Evolutionary conservation across 92 coral and sea anemone genomes (phyloP), one percentile per base, ranked within the genome.

Genomic region (Epizoanthus illoricatus): DNA sequence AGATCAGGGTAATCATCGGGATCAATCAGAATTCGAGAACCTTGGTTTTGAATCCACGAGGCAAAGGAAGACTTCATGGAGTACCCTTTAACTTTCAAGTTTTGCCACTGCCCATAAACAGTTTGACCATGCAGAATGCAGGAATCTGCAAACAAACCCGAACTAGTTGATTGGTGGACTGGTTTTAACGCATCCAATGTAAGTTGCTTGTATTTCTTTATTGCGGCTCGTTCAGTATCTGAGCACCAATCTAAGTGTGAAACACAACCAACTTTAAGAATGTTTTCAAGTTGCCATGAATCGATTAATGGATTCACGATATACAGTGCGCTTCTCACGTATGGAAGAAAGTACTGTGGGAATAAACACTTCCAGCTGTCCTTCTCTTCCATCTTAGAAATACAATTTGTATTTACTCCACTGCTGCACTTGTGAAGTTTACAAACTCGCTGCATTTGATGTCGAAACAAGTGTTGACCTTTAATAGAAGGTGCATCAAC

Each of bases 71-170:
- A 86, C 11, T 89, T 69, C 75, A 93, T 91, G 36, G 97, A 86
- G 36, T 67, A 55, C 36, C 69, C 88, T 83, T 73, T 80, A 58
- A 93, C 97, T 16, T 68, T 86, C 16, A 93, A 73, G n/a, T 83
- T 33, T 63, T 88, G 85, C 97, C 97, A 93, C 33, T 89, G 91
- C 45, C 62, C 62, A 71, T 49, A 89, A 16, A 91, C 87, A 18
- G 86, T 88, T 71, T 93, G 97, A 13, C 97, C 97, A 70, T 93
- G 97, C 75, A 91, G 92, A 65, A 93, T 67, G 62, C 97, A 93
- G 2, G 89, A 84, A 83, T 93, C 92, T 6, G 91, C 97, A 72
- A 84, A 93, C 65, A 91, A 52, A 0, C 86, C 86, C 12, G 83
- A 18, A 49, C 70, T 80, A 52, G 75, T 65, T 41, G 82, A 79